A percentile compares a stretch with the other conserved stretches of the same genome.
Evolutionary conservation across 2,888 invertebrate species (phyloP).

Genomic region (Acrobasis consociella): DNA sequence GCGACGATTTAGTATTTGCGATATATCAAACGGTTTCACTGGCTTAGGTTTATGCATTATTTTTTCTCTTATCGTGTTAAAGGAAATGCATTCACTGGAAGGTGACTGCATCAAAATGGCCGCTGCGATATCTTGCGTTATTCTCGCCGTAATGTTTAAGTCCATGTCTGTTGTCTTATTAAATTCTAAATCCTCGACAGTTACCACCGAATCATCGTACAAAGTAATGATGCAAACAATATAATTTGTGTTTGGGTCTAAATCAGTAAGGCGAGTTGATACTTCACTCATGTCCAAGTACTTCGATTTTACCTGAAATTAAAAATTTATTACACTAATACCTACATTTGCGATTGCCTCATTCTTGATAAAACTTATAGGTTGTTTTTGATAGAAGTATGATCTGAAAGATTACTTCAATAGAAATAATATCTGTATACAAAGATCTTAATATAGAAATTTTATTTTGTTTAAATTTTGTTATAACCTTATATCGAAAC

Average conservation of each 20-base stretch:
- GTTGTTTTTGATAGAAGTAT: no score
- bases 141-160: conserved; percentile 55
- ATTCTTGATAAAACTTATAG: no score
- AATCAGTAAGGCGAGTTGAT: conserved; percentile 61
- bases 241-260: conserved; percentile 64
- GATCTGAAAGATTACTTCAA: no score
- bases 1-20: conserved; percentile 65
- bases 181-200: conserved; percentile 46
- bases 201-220: conserved; percentile 59
- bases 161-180: conserved; percentile 53
- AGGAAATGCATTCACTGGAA: conserved; percentile 73
- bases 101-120: conserved; percentile 65
- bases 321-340: conserved; percentile 22
- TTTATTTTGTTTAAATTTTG: no score
- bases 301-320: conserved; percentile 68
- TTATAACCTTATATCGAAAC: no score
- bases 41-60: conserved; percentile 51
- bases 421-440: no score
- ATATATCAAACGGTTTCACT: conserved; percentile 59
- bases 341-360: no score
- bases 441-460: no score
- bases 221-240: conserved; percentile 67
- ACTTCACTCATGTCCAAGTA: conserved; percentile 66
- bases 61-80: conserved; percentile 66
- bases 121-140: conserved; percentile 64